A percentile compares a stretch with the other conserved stretches of the same genome.
These are phyloP conservation scores for Luffia ferchaultella DNA, from an alignment of 2,888 invertebrate genomes.

Conservation along the genomic window DNA sequence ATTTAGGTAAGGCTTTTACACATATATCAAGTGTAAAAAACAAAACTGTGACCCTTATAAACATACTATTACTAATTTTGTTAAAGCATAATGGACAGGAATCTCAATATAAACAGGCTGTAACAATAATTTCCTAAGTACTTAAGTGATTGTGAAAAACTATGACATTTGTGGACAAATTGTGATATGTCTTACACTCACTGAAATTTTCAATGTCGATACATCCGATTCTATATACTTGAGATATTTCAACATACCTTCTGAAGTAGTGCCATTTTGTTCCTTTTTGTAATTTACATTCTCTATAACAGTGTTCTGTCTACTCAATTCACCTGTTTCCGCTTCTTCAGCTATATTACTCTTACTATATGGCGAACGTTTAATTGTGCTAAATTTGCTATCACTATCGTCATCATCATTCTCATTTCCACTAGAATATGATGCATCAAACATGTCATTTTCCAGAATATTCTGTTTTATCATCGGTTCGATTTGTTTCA, in stretches of 20 bases:
- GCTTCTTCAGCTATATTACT: constrained; percentile 35
- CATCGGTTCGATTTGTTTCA: constrained; percentile 54
- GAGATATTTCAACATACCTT: not conserved
- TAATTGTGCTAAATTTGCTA: constrained; percentile 77
- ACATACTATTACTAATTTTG: too few relatives aligned
- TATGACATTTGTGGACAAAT: too few relatives aligned
- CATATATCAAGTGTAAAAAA: too few relatives aligned
- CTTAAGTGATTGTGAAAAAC: too few relatives aligned
- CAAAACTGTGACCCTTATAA: too few relatives aligned
- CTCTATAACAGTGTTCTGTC: constrained; percentile 60
- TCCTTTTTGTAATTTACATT: constrained; percentile 56
- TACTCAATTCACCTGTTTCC: constrained; percentile 36
- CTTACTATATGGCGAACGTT: constrained; percentile 72
- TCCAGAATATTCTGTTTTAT: constrained; percentile 60
- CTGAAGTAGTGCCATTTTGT: constrained; percentile 32
- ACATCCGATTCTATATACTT: too few relatives aligned
- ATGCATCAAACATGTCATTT: constrained; percentile 58
- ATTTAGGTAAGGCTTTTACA: too few relatives aligned
- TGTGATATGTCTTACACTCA: too few relatives aligned
- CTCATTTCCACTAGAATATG: constrained; percentile 59
- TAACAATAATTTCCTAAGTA: too few relatives aligned
- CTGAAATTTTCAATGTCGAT: too few relatives aligned
- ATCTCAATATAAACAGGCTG: too few relatives aligned
- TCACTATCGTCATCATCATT: constrained; percentile 70
- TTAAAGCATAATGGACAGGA: too few relatives aligned